Evolutionary conservation across 2,113 vertebrate species (phyloP).

Genomic region (Oryzias javanicus): DNA sequence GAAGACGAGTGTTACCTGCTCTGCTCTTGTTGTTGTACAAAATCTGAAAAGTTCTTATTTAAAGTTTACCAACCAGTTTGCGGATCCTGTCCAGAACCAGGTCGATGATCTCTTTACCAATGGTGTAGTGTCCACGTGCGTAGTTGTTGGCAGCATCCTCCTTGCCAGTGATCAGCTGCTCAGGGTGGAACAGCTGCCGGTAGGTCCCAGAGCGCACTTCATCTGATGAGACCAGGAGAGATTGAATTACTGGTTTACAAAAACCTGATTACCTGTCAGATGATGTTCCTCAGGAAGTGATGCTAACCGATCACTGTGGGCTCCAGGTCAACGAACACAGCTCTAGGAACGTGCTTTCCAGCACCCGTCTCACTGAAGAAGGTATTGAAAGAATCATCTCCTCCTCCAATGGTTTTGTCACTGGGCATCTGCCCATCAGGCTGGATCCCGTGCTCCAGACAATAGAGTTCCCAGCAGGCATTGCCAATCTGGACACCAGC

Average conservation of each 20-base stretch:
- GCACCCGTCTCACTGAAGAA: conserved; percentile 78
- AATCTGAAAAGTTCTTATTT: no score
- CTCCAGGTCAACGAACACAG: conserved; percentile 73
- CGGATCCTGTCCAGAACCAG: conserved; percentile 1
- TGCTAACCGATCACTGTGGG: conserved; percentile 69
- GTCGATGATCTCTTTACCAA: not conserved
- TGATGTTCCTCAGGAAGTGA: not conserved
- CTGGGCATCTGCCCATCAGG: conserved; percentile 72
- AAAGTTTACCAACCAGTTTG: not conserved
- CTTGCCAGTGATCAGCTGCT: conserved; percentile 85
- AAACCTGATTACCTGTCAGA: not conserved
- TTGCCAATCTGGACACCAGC: conserved; percentile 89
- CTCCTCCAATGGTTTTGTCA: conserved; percentile 66
- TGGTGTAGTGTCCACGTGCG: conserved; percentile 1
- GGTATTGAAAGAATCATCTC: conserved; percentile 75
- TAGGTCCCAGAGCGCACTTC: conserved; percentile 69
- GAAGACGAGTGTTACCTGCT: no score
- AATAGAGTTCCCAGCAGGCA: conserved; percentile 89
- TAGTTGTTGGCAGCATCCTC: conserved; percentile 82
- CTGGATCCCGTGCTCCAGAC: conserved; percentile 83
- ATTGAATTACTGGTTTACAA: not conserved
- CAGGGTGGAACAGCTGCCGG: conserved; percentile 84
- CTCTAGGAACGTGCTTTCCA: conserved; percentile 74
- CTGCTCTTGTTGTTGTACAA: no score
- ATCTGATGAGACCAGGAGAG: not conserved